Evolutionary conservation across 2,113 vertebrate species (phyloP), one percentile per base, ranked within the genome.

Genomic region (Spea multiplicata): DNA sequence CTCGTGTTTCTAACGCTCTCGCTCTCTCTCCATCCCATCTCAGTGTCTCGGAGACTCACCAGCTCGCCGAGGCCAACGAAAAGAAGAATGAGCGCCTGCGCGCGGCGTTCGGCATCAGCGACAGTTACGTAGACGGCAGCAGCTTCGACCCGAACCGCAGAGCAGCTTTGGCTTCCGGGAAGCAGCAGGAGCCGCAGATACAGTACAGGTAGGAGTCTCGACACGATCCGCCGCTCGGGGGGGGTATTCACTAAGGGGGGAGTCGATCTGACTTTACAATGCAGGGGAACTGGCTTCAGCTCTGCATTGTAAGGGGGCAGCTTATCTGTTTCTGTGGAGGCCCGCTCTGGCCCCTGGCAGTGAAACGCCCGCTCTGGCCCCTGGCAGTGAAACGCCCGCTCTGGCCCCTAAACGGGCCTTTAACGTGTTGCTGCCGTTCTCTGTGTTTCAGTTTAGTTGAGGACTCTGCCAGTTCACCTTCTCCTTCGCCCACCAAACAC

Each of bases 71-170:
- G 16, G 91, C 95, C 47, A 97, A 95, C 83, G 95, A 97, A 84
- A 94, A 95, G 86, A 97, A 97, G 86, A 97, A 97, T 5, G 94
- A 95, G 82, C 89, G 94, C 2, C 93, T 97, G 1, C 91, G 94
- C 0, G 95, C 91, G 3, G 96, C 96, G 0, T 97, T 97, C 50
- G 95, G 95, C 13, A 97, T 97, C 76, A 84, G 93, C 82, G 93
- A 92, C 5, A 94, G 91, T 73, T 96, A 97, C 2, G 95, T 96
- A 76, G 95, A 96, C 0, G 96, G 96, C 5, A 96, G 95, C 4
- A 96, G 95, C 55, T 97, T 97, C 82, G 94, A 97, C 59, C 93
- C 96, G 3, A 94, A 95, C 74, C 92, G 95, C 50, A 93, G 95
- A 65, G 92, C 94, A 75, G 86, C 91, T 90, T 79, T 92, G 90